phyloP scores from a whole-genome alignment of 2,797 vertebrate species.

The Poecilia wingei region DNA sequence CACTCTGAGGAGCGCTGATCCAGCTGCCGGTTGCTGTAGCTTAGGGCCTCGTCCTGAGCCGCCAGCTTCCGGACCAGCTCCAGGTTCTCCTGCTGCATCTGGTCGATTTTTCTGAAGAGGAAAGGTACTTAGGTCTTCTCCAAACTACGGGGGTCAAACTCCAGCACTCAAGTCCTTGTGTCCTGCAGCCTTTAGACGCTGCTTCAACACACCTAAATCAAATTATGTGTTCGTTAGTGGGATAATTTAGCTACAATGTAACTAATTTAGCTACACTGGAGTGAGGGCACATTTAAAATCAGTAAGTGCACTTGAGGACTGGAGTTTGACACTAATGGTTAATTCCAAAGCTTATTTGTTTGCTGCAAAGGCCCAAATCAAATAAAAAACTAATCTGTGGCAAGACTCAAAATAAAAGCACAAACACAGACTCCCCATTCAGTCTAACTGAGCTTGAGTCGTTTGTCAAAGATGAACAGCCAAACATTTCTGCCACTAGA shows the following conservation, averaged over 20 bases:
- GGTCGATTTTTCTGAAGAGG: constrained; percentile 79
- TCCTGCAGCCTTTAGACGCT: neutral
- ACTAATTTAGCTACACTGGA: neutral
- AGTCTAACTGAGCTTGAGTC: neutral
- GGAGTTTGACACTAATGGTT: neutral
- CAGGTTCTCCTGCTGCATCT: constrained; percentile 83
- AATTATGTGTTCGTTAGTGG: neutral
- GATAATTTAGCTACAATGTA: too few relatives aligned
- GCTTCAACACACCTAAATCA: neutral
- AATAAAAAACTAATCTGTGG: neutral
- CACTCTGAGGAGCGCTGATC: constrained; percentile 82
- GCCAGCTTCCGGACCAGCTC: constrained; percentile 81
- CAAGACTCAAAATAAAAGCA: neutral
- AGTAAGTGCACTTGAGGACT: neutral
- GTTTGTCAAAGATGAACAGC: neutral
- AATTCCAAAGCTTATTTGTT: neutral
- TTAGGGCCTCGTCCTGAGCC: constrained; percentile 83
- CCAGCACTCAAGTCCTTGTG: neutral
- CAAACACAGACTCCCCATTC: neutral
- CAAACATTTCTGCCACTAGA: neutral
- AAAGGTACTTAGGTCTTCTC: neutral
- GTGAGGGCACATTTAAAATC: neutral
- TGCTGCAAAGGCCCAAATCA: neutral
- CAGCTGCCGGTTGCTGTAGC: constrained; percentile 79
- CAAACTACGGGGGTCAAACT: neutral